Conservation (phyloP, 2,888 invertebrate species). For the Nymphalis polychloros region DNA sequence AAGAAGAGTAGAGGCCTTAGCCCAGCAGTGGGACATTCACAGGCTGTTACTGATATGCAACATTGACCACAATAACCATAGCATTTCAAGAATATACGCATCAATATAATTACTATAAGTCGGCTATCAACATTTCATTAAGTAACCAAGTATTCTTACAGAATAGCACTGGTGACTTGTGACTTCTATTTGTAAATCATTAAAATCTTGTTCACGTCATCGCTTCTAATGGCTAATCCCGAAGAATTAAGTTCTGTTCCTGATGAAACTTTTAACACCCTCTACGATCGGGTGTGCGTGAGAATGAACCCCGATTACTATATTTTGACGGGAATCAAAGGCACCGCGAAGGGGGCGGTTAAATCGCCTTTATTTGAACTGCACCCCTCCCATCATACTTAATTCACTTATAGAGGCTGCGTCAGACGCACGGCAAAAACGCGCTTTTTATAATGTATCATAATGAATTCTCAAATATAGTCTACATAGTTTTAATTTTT, state of each 20-base stretch:
- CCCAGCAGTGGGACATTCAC: too few relatives aligned
- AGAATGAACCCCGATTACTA: constrained; percentile 49
- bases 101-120: too few relatives aligned
- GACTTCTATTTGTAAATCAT: neutral
- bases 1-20: too few relatives aligned
- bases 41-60: too few relatives aligned
- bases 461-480: too few relatives aligned
- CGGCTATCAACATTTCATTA: too few relatives aligned
- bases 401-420: constrained; percentile 40
- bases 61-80: too few relatives aligned
- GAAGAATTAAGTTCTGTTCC: constrained; percentile 8
- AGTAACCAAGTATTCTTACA: too few relatives aligned
- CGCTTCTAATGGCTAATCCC: constrained; percentile 14
- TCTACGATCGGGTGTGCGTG: constrained; percentile 35
- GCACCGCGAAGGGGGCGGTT: constrained; percentile 51
- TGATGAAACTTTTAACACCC: constrained; percentile 22
- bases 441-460: too few relatives aligned
- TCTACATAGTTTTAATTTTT: neutral
- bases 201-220: neutral
- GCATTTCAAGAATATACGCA: too few relatives aligned
- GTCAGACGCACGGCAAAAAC: constrained; percentile 31
- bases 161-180: too few relatives aligned
- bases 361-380: constrained; percentile 62
- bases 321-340: constrained; percentile 55
- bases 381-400: constrained; percentile 49